Evolutionary conservation across 2,888 invertebrate species (phyloP).

Genomic region (Invenusta paracnida): DNA sequence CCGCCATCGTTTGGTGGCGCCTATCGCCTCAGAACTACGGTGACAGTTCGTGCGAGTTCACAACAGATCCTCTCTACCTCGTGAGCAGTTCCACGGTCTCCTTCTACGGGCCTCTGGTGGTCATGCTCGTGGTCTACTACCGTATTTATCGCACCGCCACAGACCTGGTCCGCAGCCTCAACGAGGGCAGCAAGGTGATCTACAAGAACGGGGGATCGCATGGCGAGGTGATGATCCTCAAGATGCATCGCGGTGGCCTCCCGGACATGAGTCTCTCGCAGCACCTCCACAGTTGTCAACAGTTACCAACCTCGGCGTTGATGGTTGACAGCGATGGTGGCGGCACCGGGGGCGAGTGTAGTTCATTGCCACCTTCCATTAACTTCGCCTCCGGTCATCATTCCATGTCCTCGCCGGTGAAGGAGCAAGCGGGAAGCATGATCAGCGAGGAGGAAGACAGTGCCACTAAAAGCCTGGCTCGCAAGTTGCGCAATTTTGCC

Average conservation of each 20-base stretch:
- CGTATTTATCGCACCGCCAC: constrained; percentile 88
- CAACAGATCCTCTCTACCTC: constrained; percentile 88
- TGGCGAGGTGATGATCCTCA: constrained; percentile 70
- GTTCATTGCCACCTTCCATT: background rate
- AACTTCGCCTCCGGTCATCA: background rate
- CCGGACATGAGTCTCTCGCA: background rate
- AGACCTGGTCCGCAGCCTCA: constrained; percentile 80
- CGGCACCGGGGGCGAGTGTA: too few species aligned
- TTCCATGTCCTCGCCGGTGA: background rate
- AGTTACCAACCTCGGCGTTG: background rate
- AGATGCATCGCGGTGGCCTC: constrained; percentile 76
- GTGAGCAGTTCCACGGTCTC: constrained; percentile 95
- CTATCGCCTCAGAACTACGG: background rate
- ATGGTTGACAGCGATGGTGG: background rate
- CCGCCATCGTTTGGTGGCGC: constrained; percentile 73
- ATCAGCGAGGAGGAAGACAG: constrained; percentile 21
- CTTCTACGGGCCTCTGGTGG: constrained; percentile 88
- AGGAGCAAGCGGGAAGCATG: background rate
- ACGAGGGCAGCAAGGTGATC: constrained; percentile 75
- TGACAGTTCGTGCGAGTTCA: constrained; percentile 74
- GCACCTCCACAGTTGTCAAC: background rate
- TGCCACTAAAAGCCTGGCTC: background rate
- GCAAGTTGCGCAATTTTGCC: constrained; percentile 66
- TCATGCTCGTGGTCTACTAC: constrained; percentile 97
- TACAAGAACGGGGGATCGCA: constrained; percentile 64